Conservation (phyloP, 1,140 invertebrate genomes). For the Papilio dardanus region DNA sequence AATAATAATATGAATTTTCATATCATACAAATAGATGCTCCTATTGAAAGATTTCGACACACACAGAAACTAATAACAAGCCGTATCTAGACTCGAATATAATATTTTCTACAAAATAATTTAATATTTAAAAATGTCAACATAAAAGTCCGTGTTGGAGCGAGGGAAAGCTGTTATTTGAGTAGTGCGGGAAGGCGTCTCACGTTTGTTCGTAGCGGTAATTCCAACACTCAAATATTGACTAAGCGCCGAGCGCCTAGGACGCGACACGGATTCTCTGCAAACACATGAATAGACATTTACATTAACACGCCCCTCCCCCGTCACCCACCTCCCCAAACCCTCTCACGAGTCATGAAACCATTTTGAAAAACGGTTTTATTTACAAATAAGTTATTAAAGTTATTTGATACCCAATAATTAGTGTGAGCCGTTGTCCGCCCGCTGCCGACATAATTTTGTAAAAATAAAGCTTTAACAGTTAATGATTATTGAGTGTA, state of each 20-base stretch:
- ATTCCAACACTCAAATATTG: slow-evolving; percentile 77
- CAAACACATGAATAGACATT: slow-evolving; percentile 78
- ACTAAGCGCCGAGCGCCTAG: slow-evolving; percentile 58
- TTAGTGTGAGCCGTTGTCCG: too few species aligned
- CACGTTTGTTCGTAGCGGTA: slow-evolving; percentile 77
- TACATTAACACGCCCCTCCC: slow-evolving; percentile 65
- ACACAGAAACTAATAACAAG: not conserved
- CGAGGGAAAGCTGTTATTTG: slow-evolving; percentile 26
- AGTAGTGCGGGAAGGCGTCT: slow-evolving; percentile 55
- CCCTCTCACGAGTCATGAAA: slow-evolving; percentile 48
- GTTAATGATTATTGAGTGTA: too few species aligned
- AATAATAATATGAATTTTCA: too few species aligned
- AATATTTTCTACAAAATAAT: not conserved
- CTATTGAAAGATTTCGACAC: not conserved
- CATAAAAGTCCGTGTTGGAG: slow-evolving; percentile 11
- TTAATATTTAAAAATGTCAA: slow-evolving; percentile 2
- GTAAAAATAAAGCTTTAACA: too few species aligned
- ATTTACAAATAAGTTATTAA: not conserved
- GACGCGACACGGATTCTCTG: slow-evolving; percentile 78
- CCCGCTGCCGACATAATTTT: too few species aligned
- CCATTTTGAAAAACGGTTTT: slow-evolving; percentile 5
- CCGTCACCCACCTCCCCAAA: slow-evolving; percentile 35
- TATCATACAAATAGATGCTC: not conserved
- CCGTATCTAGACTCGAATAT: not conserved
- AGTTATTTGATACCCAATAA: too few species aligned